Evolutionary conservation across 2,888 invertebrate genomes (phyloP).

Genomic region (Lathronympha strigana): DNA sequence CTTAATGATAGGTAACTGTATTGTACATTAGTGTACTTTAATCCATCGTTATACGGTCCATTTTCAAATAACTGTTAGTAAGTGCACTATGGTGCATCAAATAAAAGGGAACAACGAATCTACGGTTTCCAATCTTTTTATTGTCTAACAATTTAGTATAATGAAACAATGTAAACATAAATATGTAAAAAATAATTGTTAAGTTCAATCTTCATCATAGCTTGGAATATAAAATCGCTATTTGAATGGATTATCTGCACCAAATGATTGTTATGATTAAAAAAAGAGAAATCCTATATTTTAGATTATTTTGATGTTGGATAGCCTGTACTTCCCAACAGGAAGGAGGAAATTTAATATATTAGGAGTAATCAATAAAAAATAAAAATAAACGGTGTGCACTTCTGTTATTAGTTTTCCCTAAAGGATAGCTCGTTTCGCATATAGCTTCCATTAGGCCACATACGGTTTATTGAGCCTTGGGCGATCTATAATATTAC

Average conservation of each 20-base stretch:
- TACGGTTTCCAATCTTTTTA: neutral
- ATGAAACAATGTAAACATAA: neutral
- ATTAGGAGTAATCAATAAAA: neutral
- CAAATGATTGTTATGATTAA: neutral
- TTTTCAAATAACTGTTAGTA: neutral
- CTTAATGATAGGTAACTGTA: conserved; percentile 7
- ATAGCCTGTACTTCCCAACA: neutral
- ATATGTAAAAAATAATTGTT: neutral
- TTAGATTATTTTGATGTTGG: neutral
- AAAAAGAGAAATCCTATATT: neutral
- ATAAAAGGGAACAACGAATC: neutral
- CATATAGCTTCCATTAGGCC: conserved; percentile 2
- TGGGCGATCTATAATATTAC: neutral
- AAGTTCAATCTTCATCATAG: neutral
- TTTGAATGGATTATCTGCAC: neutral
- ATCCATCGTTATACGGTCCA: conserved; percentile 10
- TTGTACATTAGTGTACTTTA: conserved; percentile 21
- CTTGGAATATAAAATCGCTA: neutral
- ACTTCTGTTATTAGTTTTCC: neutral
- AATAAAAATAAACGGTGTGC: neutral
- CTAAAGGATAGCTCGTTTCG: neutral
- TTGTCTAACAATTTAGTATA: neutral
- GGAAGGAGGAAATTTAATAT: neutral
- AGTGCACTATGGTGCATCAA: neutral
- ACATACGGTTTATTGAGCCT: neutral